Evolutionary conservation across 1,140 invertebrate species (phyloP), one percentile per base, ranked within the genome.

Genomic region (Dryas iulia): DNA sequence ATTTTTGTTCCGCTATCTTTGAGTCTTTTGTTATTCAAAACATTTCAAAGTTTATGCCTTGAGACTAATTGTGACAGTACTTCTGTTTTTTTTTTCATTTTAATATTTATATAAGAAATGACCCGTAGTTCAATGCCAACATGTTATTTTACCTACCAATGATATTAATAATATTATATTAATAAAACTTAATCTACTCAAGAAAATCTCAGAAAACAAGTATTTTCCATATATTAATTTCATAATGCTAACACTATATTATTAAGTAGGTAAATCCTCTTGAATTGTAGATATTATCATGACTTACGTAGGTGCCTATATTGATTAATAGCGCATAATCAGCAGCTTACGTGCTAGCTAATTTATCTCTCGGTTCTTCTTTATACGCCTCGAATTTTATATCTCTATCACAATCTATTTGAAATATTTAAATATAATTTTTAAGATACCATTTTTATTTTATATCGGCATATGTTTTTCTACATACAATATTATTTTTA

Each of bases 11-110:
- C 54, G 59, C 39, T 73, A 70, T 59, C 69, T 56, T 59, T 62
- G 59, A 11, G 8, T 66, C 59, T 66, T 70, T 79, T 81, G 76
- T 82, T 68, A 76, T 83, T 74, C 65, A 72, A 79, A 76, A 47
- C 31, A 62, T 58, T 70, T 47, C 21, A 26, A 66, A 71, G 69
- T 61, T 57, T 47, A 47, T 52, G 12, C 28, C 11, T 61, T 30
- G 25, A n/a, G 47, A 71, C 69, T 61, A 71, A 71, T 66, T 71
- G 31, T 65, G 53, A 23, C 18, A 11, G 56, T 12, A 47, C 2
- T 61, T 61, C 7, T 23, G 33, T 61, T 52, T 52, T 30, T 28
- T 58, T 21, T 58, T 58, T n/a, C n/a, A 28, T 18, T 33, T 63
- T 63, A 14, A 3, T 31, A 7, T 31, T 33, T 56, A 30, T 33